Evolutionary conservation across 2,113 vertebrate species (phyloP).

Genomic region (Turnix velox): DNA sequence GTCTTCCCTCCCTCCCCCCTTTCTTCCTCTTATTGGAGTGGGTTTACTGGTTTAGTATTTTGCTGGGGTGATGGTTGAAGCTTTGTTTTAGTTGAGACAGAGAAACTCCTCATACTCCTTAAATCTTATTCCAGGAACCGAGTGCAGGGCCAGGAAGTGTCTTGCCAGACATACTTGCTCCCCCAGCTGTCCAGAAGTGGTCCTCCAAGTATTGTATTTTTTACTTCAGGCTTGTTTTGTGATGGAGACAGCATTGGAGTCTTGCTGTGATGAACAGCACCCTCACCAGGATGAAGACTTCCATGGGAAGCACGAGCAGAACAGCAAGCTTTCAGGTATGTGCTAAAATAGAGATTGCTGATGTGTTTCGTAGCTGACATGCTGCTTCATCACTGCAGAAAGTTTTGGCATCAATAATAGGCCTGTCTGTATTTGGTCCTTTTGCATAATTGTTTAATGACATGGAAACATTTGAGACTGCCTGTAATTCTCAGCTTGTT

Average conservation of each 20-base stretch:
- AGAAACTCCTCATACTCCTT: not conserved
- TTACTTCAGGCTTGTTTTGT: not conserved
- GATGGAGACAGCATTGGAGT: conserved; percentile 55
- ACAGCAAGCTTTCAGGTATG: conserved; percentile 66
- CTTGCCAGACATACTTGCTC: not conserved
- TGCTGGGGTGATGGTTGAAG: not conserved
- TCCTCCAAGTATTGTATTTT: not conserved
- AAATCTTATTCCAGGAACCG: not conserved
- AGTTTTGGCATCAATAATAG: not conserved
- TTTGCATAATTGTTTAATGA: not conserved
- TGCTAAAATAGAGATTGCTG: not conserved
- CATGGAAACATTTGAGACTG: not conserved
- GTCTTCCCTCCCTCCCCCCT: not conserved
- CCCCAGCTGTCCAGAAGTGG: not conserved
- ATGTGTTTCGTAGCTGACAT: not conserved
- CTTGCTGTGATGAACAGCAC: conserved; percentile 54
- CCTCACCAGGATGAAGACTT: conserved; percentile 57
- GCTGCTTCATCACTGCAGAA: not conserved
- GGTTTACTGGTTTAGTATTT: not conserved
- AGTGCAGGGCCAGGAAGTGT: not conserved
- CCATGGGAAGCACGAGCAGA: conserved; percentile 49
- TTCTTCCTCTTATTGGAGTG: not conserved
- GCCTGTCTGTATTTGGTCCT: not conserved
- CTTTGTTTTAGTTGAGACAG: not conserved
- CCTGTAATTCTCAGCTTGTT: not conserved